Evolutionary conservation across 2,888 invertebrate genomes (phyloP).

Genomic region (Melipona beecheii): DNA sequence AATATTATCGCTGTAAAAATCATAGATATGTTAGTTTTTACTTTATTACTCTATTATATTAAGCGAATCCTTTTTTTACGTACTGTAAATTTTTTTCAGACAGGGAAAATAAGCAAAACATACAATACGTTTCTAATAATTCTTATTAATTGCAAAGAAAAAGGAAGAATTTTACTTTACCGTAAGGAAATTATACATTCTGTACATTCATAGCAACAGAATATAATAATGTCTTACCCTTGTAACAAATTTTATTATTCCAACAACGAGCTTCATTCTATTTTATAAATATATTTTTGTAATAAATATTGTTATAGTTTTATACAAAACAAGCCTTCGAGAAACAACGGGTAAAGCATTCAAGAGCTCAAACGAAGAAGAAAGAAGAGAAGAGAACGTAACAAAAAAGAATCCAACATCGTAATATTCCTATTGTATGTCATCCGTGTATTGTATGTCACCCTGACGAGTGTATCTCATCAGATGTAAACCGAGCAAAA

Average conservation of each 20-base stretch:
- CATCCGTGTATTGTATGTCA: background rate
- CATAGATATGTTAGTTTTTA: background rate
- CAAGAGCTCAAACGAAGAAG: slow-evolving; percentile 21
- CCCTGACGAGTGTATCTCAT: slow-evolving; percentile 16
- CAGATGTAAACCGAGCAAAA: slow-evolving; percentile 30
- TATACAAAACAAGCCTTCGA: background rate
- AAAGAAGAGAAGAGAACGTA: slow-evolving; percentile 45
- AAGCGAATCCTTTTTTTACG: background rate
- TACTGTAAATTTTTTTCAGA: background rate
- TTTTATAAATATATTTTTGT: background rate
- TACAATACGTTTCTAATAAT: background rate
- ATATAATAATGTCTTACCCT: slow-evolving; percentile 4
- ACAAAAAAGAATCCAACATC: background rate
- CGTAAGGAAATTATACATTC: background rate
- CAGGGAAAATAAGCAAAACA: background rate
- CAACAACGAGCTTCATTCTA: background rate
- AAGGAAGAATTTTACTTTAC: background rate
- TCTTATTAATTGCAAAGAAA: background rate
- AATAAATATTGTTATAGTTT: background rate
- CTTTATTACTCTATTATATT: background rate
- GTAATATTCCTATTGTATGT: background rate
- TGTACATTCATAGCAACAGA: slow-evolving; percentile 13
- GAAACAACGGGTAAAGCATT: background rate
- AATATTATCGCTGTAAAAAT: background rate
- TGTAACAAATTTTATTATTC: background rate